Evolutionary conservation across 2,113 vertebrate species (phyloP), one percentile per base, ranked within the genome.

Genomic region (Erythrolamprus reginae): DNA sequence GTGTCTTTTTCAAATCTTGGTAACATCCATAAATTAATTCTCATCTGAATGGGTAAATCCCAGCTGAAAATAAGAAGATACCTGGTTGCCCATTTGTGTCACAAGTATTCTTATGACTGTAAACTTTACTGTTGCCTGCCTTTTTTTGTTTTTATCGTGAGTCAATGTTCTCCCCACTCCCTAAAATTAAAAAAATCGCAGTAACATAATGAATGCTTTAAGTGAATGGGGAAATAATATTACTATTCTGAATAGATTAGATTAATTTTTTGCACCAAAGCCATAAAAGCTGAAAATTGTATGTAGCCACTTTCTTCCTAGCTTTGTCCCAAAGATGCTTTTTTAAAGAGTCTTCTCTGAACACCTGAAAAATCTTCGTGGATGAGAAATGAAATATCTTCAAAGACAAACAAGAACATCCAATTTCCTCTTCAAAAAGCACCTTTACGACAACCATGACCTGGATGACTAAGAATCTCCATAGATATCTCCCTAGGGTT

Each of bases 1-100:
- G 5, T 70, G n/a, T 70, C n/a, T 38, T 70, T 70, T 6, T 13
- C 1, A 6, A 70, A 70, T 70, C 65, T 70, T 70, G n/a, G 65
- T 70, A 70, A 70, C 13, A 38, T 1, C n/a, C n/a, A 38, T n/a
- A 70, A 70, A 38, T 70, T 6, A 70, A 38, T 70, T 90, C 55
- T 95, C 93, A 92, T 94, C 91, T 91, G 84, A 90, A 86, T 94
- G 90, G 85, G 85, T 93, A 93, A 92, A 91, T 95, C 23, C 89
- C 93, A 95, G 92, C 93, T 91, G 93, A 89, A 91, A 88, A 86
- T 94, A 91, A 91, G 91, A 92, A 89, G n/a, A n/a, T n/a, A n/a
- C n/a, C n/a, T n/a, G n/a, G n/a, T n/a, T 70, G 61, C 38, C n/a
- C 65, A 19, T 38, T 77, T 77, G 15, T 38, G 65, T 45, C 45